Percentiles rank a stretch among this genome's conserved stretches.
phyloP scores from a whole-genome alignment of 2,888 invertebrate species.

The Oxycera nigricornis region DNA sequence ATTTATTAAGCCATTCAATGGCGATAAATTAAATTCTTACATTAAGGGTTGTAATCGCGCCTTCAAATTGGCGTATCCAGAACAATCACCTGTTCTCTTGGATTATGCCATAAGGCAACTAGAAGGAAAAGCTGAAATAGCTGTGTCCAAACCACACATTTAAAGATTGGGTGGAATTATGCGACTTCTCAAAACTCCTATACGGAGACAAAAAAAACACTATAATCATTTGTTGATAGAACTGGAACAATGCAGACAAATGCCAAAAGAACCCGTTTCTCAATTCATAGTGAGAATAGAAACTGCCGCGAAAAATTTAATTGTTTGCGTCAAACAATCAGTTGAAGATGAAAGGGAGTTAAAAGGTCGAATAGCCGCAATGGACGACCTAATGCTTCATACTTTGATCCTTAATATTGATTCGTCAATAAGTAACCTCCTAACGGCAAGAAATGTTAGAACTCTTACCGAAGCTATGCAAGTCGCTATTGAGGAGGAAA shows the following conservation, averaged over 20 bases:
- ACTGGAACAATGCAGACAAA: constrained; percentile 26
- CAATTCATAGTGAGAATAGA: constrained; percentile 34
- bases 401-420: constrained; percentile 31
- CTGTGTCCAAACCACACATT: too few relatives aligned
- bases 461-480: constrained; percentile 31
- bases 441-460: constrained; percentile 25
- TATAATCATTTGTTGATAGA: constrained; percentile 34
- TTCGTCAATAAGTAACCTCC: constrained; percentile 33
- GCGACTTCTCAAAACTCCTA: constrained; percentile 28
- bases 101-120: constrained; percentile 28
- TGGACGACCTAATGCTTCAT: constrained; percentile 34
- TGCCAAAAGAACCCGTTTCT: constrained; percentile 14
- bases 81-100: background rate
- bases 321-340: constrained; percentile 25
- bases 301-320: constrained; percentile 6
- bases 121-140: constrained; percentile 36
- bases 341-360: constrained; percentile 9
- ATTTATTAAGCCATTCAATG: constrained; percentile 7
- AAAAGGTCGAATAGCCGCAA: constrained; percentile 27
- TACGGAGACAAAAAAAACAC: constrained; percentile 33
- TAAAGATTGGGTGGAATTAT: too few relatives aligned
- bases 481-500: constrained; percentile 37
- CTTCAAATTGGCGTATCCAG: background rate
- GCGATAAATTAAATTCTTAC: background rate
- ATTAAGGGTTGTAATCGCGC: background rate